A percentile compares a stretch with the other conserved stretches of the same genome.
Conservation (phyloP, 2,888 invertebrate genomes). For the Abscondita cerata region DNA sequence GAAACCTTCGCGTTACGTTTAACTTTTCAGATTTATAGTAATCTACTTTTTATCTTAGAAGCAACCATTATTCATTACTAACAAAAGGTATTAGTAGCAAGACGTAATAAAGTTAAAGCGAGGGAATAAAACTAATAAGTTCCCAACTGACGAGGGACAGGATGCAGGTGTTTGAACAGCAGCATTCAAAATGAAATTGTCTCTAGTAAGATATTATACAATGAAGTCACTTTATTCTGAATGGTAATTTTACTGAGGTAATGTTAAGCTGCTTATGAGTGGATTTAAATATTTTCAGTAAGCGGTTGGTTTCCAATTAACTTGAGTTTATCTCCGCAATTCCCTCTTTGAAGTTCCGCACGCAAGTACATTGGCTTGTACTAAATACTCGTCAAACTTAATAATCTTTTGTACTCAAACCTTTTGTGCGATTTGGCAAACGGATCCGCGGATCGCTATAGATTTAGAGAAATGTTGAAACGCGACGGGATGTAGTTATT, state of each 20-base stretch:
- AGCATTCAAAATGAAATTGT: slow-evolving; percentile 50
- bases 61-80: slow-evolving; percentile 34
- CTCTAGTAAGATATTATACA: slow-evolving; percentile 53
- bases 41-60: slow-evolving; percentile 29
- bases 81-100: slow-evolving; percentile 37
- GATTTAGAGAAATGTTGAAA: slow-evolving; percentile 35
- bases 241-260: slow-evolving; percentile 51
- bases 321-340: slow-evolving; percentile 44
- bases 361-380: slow-evolving; percentile 50
- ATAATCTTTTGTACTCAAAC: slow-evolving; percentile 59
- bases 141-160: slow-evolving; percentile 36
- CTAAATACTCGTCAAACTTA: slow-evolving; percentile 58
- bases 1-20: slow-evolving; percentile 1
- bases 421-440: slow-evolving; percentile 50
- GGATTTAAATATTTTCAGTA: slow-evolving; percentile 44
- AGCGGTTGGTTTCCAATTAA: slow-evolving; percentile 51
- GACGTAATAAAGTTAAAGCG: slow-evolving; percentile 41
- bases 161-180: slow-evolving; percentile 48
- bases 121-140: slow-evolving; percentile 45
- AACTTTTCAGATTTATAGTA: slow-evolving; percentile 24
- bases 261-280: slow-evolving; percentile 55
- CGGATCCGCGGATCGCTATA: slow-evolving; percentile 35
- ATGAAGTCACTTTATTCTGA: slow-evolving; percentile 54
- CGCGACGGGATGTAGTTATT: slow-evolving; percentile 33
- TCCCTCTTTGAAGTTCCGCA: slow-evolving; percentile 44